phyloP scores from a whole-genome alignment of 2,113 vertebrate genomes.

The Plestiodon gilberti region DNA sequence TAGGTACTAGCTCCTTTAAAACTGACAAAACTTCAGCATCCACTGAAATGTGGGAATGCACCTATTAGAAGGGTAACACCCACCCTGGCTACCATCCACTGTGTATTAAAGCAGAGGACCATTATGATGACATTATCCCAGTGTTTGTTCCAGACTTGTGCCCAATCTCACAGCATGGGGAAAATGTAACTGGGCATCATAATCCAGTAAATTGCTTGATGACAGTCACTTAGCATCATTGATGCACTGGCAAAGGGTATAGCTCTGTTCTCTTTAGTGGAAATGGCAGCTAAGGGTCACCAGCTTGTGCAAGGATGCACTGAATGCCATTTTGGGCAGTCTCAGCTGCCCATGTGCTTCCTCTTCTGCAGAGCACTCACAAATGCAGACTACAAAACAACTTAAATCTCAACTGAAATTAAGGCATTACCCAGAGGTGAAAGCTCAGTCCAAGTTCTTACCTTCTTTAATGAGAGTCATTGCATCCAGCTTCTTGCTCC shows the following conservation, averaged over 20 bases:
- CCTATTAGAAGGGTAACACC: not conserved
- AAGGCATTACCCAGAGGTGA: too few relatives aligned
- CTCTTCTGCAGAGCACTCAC: not conserved
- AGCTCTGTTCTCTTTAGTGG: not conserved
- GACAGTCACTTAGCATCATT: not conserved
- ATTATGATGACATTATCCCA: not conserved
- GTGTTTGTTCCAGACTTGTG: not conserved
- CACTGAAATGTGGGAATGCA: not conserved
- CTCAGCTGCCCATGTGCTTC: not conserved
- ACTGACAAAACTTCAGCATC: not conserved
- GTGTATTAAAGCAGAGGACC: not conserved
- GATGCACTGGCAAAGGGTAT: not conserved
- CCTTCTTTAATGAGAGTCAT: slow-evolving; percentile 96
- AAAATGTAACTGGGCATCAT: not conserved
- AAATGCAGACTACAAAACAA: not conserved
- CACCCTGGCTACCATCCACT: not conserved
- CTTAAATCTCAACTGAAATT: rapidly evolving
- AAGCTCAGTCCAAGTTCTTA: slow-evolving; percentile 61
- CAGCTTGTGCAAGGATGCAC: not conserved
- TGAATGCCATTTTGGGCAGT: not conserved
- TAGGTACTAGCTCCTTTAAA: not conserved
- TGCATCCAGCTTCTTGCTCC: slow-evolving; percentile 86
- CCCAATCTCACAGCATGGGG: not conserved
- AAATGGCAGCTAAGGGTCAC: not conserved
- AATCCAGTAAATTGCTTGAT: not conserved